Evolutionary conservation across 2,888 invertebrate species (phyloP), one percentile per base, ranked within the genome.

Genomic region (Callosobruchus maculatus): DNA sequence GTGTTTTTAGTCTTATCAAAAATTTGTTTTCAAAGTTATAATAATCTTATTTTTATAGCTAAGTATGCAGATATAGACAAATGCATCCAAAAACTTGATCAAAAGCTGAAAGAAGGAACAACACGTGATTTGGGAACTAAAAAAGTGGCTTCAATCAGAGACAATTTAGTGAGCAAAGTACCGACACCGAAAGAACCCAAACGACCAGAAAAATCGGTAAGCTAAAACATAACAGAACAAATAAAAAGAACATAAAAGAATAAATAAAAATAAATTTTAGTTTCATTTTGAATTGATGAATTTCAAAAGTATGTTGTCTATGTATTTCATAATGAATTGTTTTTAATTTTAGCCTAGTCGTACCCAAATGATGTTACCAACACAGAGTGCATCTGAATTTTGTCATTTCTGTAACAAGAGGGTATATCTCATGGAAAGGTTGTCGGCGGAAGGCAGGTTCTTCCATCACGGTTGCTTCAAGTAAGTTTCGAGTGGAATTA

Each of bases 391-490:
- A 73, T 93, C 93, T 13, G 94, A 95, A 86, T 90, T 90, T 82
- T 96, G 93, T 88, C 96, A 93, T 89, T 96, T 97, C 88, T 98
- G 98, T 88, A 92, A 93, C 73, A 94, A 95, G 86, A 91, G 95
- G 70, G 98, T 98, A 73, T 98, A 98, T 87, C 91, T 98, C 30
- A 97, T 98, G 89, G 98, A 98, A 87, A 91, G 95, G 78, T 91
- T 97, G 78, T 93, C 92, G 70, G 96, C 97, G 2, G 96, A 96
- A 89, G 97, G 97, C 20, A 91, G 95, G 82, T 95, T 95, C 83
- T 92, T 98, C 86, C 98, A 98, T 88, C 92, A 97, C 74, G 94
- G 94, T 70, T 98, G 98, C 88, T 95, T 98, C 88, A 93, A 86
- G 85, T 86, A 81, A 77, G 79, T 79, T n/a, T 21, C 49, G 21